Evolutionary conservation across 2,797 vertebrate genomes (phyloP).

Genomic region (Argya squamiceps): DNA sequence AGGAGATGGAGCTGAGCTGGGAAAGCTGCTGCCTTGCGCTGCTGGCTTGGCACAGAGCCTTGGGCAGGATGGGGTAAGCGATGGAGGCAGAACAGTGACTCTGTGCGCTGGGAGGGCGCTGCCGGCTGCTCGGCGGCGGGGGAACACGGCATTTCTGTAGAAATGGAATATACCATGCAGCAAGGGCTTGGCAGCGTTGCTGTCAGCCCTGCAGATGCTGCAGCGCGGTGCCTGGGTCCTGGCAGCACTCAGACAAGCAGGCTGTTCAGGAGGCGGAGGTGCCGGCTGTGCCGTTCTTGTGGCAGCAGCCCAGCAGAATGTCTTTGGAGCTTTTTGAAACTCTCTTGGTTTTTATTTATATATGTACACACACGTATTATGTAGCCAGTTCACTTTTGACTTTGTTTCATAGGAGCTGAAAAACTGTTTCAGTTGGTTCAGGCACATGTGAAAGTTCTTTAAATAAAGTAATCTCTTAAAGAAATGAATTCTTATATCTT

Average conservation of each 20-base stretch:
- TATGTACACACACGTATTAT: rapidly evolving
- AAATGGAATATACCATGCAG: rapidly evolving
- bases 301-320: background rate
- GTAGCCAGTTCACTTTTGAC: background rate
- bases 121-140: background rate
- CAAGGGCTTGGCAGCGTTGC: rapidly evolving
- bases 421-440: background rate
- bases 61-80: rapidly evolving
- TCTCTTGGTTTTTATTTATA: background rate
- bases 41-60: background rate
- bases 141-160: background rate
- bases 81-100: rapidly evolving
- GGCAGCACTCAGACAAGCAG: background rate
- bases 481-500: background rate
- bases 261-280: rapidly evolving
- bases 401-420: background rate
- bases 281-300: background rate
- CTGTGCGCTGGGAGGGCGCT: background rate
- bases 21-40: background rate
- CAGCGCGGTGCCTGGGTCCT: rapidly evolving
- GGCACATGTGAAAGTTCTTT: background rate
- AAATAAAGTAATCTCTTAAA: background rate
- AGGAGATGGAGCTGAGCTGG: background rate
- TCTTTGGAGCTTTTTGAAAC: background rate
- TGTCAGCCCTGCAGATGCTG: rapidly evolving